These are phyloP conservation scores for Pseudocheirus occidentalis DNA, from an alignment of 2,797 vertebrate genomes.

Conservation along the genomic window DNA sequence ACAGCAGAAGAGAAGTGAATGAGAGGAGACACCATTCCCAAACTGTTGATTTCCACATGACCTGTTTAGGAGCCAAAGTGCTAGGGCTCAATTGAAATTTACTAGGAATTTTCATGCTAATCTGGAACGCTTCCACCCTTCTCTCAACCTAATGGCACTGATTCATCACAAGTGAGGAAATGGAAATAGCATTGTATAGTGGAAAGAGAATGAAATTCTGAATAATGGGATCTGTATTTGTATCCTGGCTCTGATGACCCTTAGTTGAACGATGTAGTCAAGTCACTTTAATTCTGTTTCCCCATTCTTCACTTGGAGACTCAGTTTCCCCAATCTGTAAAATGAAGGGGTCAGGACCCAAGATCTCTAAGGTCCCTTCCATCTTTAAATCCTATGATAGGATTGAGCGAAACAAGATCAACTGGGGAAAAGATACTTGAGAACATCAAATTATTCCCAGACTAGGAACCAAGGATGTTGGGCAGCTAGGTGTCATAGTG, in stretches of 20 bases:
- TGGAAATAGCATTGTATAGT: background rate
- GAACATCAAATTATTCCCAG: background rate
- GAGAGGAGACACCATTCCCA: background rate
- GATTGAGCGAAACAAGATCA: background rate
- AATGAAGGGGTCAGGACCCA: background rate
- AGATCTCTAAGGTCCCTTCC: background rate
- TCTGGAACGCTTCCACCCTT: slow-evolving; percentile 5
- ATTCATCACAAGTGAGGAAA: slow-evolving; percentile 50
- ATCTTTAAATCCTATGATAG: background rate
- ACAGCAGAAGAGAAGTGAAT: background rate
- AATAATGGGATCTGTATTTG: background rate
- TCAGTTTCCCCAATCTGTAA: background rate
- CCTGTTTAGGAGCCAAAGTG: background rate
- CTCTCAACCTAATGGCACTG: slow-evolving; percentile 45
- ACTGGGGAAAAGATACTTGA: background rate
- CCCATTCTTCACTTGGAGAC: background rate
- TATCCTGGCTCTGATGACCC: background rate
- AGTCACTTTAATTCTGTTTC: background rate
- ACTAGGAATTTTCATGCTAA: slow-evolving; percentile 42
- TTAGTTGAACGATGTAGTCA: background rate
- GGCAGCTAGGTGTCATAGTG: background rate
- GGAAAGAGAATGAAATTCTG: background rate
- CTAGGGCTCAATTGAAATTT: slow-evolving; percentile 34
- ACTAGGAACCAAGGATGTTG: background rate
- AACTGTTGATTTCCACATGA: background rate